Evolutionary conservation across 1,140 invertebrate genomes (phyloP).

Genomic region (Lordiphosa mommai): DNA sequence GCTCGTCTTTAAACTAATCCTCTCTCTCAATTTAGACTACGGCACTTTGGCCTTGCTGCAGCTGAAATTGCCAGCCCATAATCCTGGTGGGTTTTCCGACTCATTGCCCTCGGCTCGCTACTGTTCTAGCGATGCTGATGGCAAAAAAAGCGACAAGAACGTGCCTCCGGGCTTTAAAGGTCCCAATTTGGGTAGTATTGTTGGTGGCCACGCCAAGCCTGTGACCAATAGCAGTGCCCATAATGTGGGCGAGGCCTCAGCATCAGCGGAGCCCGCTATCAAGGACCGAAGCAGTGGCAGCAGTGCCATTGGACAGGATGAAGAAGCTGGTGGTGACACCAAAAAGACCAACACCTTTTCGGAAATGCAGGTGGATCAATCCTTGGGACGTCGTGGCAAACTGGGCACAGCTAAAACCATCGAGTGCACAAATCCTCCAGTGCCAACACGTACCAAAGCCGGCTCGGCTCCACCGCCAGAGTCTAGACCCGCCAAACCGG

Average conservation of each 20-base stretch:
- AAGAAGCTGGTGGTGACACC: neutral
- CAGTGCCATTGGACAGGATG: neutral
- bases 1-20: neutral
- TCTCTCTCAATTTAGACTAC: neutral
- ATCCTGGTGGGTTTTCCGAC: neutral
- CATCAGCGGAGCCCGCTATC: neutral
- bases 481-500: neutral
- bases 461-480: neutral
- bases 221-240: neutral
- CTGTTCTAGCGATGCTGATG: slow-evolving; percentile 14
- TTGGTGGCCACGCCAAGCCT: neutral
- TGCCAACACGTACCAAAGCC: neutral
- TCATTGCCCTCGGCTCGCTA: slow-evolving; percentile 3
- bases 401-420: slow-evolving; percentile 1
- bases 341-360: neutral
- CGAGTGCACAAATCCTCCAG: neutral
- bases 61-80: neutral
- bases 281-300: neutral
- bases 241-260: neutral
- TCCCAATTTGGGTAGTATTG: neutral
- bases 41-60: neutral
- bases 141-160: neutral
- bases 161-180: neutral
- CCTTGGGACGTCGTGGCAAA: neutral
- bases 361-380: neutral